phyloP scores from a whole-genome alignment of 2,797 vertebrate genomes.

The Tadarida brasiliensis region DNA sequence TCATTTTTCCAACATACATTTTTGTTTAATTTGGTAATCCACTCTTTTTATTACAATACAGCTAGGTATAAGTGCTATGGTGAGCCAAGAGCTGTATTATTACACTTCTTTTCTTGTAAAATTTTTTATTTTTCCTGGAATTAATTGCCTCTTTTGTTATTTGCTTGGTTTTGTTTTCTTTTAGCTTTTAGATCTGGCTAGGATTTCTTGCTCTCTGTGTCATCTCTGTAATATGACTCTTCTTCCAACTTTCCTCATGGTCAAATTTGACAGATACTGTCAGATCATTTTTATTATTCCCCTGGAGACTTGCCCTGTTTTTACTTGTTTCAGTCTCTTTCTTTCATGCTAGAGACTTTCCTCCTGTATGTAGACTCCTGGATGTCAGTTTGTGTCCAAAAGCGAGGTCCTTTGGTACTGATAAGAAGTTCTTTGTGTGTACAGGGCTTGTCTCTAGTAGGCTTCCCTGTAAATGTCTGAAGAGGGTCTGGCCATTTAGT shows the following conservation, averaged over 20 bases:
- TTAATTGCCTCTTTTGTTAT: neutral
- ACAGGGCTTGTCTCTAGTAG: neutral
- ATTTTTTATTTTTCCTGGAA: conserved; percentile 34
- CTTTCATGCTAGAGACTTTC: neutral
- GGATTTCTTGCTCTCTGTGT: neutral
- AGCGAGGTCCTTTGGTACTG: neutral
- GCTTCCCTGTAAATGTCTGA: neutral
- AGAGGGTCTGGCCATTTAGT: neutral
- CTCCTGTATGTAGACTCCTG: neutral
- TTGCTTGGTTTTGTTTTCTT: neutral
- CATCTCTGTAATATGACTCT: neutral
- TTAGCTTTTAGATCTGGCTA: neutral
- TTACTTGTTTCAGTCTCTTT: conserved; percentile 44
- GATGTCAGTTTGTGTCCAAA: neutral
- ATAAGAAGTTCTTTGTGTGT: neutral
- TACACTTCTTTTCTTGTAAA: neutral
- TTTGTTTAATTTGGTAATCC: neutral
- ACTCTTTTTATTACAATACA: neutral
- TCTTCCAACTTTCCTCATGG: neutral
- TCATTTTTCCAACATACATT: neutral
- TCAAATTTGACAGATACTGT: neutral
- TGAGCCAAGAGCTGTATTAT: neutral
- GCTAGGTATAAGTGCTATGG: neutral
- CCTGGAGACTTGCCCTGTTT: neutral
- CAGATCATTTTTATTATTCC: neutral